Percentiles rank a stretch among this genome's conserved stretches.
Conservation (phyloP, 1,140 invertebrate genomes). For the Eupeodes corollae region DNA sequence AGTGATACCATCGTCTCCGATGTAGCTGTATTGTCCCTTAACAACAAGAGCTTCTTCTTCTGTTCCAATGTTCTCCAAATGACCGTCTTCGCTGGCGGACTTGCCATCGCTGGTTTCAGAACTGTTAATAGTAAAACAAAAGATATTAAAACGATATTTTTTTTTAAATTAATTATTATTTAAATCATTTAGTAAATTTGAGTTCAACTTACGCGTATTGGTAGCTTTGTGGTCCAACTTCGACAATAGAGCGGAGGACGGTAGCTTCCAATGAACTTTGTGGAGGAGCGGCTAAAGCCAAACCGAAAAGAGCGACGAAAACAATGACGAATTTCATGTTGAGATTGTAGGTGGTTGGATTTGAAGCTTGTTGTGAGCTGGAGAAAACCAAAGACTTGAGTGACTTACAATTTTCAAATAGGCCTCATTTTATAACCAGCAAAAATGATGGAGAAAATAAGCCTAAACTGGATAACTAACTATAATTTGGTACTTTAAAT, state of each 20-base stretch:
- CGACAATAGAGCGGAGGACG: conserved; percentile 23
- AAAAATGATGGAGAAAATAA: too few relatives aligned
- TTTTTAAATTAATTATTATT: too few relatives aligned
- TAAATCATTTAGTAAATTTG: background rate
- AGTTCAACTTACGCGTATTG: conserved; percentile 36
- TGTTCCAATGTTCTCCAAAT: conserved; percentile 49
- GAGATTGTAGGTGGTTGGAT: background rate
- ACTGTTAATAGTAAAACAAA: conserved; percentile 37
- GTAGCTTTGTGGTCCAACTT: conserved; percentile 39
- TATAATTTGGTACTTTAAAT: too few relatives aligned
- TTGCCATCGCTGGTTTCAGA: conserved; percentile 54
- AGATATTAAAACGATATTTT: background rate
- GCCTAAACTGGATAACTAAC: too few relatives aligned
- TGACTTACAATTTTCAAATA: too few relatives aligned
- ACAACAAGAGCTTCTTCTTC: conserved; percentile 45
- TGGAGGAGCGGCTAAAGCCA: conserved; percentile 21
- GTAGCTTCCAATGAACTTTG: conserved; percentile 17
- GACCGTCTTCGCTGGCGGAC: conserved; percentile 46
- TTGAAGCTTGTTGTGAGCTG: background rate
- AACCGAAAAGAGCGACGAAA: conserved; percentile 17
- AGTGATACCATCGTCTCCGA: conserved; percentile 51
- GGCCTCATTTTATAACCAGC: too few relatives aligned
- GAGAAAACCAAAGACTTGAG: too few relatives aligned
- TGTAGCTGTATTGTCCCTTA: conserved; percentile 51
- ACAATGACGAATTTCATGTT: conserved; percentile 15